Percentiles rank a stretch among this genome's conserved stretches.
These are phyloP conservation scores for Tachuris rubrigastra DNA, from an alignment of 2,113 vertebrate species.

Conservation along the genomic window DNA sequence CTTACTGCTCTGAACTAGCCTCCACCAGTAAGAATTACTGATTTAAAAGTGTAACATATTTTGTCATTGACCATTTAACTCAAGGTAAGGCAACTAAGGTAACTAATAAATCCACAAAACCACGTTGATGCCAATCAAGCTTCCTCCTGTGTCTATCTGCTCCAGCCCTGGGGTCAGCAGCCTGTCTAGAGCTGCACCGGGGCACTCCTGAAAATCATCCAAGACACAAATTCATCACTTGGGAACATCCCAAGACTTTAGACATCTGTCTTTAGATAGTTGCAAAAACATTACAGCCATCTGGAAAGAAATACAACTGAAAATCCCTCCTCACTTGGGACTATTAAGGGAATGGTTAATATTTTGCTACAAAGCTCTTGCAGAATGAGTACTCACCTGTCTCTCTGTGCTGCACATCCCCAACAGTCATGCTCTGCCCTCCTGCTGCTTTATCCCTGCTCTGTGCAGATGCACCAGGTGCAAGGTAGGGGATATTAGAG, in stretches of 20 bases:
- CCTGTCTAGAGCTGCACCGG: background rate
- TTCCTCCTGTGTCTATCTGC: background rate
- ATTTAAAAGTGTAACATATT: background rate
- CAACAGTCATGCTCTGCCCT: background rate
- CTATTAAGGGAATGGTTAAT: background rate
- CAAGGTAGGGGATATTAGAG: background rate
- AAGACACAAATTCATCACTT: background rate
- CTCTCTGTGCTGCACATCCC: background rate
- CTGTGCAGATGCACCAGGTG: conserved; percentile 12
- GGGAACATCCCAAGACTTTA: background rate
- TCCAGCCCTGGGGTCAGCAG: background rate
- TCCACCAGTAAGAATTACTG: background rate
- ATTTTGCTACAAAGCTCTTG: background rate
- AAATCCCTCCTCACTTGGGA: background rate
- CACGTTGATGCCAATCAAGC: background rate
- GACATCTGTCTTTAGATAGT: background rate
- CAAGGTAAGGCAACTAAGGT: background rate
- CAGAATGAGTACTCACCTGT: background rate
- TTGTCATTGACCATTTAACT: background rate
- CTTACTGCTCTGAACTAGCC: background rate
- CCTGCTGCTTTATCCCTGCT: background rate
- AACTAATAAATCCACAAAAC: background rate
- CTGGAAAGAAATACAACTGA: background rate
- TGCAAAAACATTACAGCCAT: background rate
- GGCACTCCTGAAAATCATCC: background rate